A percentile compares a stretch with the other conserved stretches of the same genome.
Conservation (phyloP, 2,113 vertebrate species). For the Passer domesticus region DNA sequence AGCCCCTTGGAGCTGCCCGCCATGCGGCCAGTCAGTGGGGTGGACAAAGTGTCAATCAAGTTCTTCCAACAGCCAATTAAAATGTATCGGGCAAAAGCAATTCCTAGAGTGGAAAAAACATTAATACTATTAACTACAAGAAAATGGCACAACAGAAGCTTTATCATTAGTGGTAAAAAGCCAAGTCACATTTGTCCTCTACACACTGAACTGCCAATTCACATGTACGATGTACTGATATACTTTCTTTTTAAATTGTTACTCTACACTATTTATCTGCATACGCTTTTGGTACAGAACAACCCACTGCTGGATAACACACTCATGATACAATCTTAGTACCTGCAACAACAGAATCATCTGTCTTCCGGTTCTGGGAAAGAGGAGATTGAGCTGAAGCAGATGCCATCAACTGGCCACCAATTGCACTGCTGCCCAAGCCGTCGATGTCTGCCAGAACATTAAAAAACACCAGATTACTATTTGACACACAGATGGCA, state of each 20-base stretch:
- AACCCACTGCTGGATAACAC: neutral
- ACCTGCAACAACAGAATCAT: conserved; percentile 88
- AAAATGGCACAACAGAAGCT: neutral
- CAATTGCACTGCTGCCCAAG: conserved; percentile 91
- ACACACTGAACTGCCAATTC: neutral
- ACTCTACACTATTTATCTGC: neutral
- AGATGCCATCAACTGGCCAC: conserved; percentile 88
- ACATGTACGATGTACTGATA: neutral
- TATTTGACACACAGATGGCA: neutral
- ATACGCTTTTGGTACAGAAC: neutral
- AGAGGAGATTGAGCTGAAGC: conserved; percentile 82
- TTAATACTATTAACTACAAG: neutral
- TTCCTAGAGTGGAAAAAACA: conserved; percentile 72
- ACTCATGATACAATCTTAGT: neutral
- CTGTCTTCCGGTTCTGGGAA: conserved; percentile 74
- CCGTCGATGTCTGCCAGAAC: conserved; percentile 88
- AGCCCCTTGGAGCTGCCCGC: conserved; percentile 91
- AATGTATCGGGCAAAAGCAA: conserved; percentile 90
- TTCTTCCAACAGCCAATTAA: conserved; percentile 97
- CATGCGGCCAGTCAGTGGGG: conserved; percentile 91
- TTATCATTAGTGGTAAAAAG: neutral
- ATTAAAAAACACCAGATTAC: neutral
- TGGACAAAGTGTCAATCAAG: conserved; percentile 93
- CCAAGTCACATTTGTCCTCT: neutral
- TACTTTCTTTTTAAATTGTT: neutral